phyloP scores from a whole-genome alignment of 1,140 invertebrate species.

The Zaprionus taronus region DNA sequence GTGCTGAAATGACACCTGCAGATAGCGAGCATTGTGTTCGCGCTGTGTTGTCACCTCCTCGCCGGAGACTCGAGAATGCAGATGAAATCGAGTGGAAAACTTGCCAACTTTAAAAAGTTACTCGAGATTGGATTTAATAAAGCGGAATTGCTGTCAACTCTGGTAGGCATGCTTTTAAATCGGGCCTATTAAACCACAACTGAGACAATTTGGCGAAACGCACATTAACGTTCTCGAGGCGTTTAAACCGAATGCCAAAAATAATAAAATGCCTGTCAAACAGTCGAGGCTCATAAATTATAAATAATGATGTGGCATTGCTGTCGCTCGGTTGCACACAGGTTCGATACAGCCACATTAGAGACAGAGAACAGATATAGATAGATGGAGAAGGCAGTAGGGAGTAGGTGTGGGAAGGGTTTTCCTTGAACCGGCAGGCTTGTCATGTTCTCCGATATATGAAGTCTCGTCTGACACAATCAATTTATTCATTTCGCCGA shows the following conservation, averaged over 20 bases:
- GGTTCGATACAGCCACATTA: not conserved
- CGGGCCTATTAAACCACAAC: not conserved
- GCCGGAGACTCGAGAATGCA: not conserved
- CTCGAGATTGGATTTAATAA: not conserved
- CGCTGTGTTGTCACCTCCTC: slow-evolving; percentile 43
- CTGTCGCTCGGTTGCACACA: slow-evolving; percentile 1
- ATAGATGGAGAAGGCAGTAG: not conserved
- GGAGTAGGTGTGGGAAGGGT: not conserved
- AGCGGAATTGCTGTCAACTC: not conserved
- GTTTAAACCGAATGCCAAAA: slow-evolving; percentile 19
- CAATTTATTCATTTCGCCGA: slow-evolving; percentile 12
- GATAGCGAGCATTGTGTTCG: slow-evolving; percentile 55
- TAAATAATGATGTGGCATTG: slow-evolving; percentile 43
- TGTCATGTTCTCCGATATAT: slow-evolving; percentile 8
- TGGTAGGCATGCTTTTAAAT: not conserved
- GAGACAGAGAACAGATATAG: slow-evolving; percentile 14
- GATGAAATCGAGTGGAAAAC: slow-evolving; percentile 9
- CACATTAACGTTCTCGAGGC: slow-evolving; percentile 3
- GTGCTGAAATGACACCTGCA: slow-evolving; percentile 61
- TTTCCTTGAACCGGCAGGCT: slow-evolving; percentile 7
- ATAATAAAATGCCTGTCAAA: slow-evolving; percentile 41
- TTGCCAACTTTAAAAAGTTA: not conserved
- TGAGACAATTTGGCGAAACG: not conserved
- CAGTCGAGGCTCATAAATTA: slow-evolving; percentile 57
- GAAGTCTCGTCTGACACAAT: not conserved